Percentiles rank a stretch among this genome's conserved stretches.
phyloP scores from a whole-genome alignment of 2,113 vertebrate species.

The Psophia crepitans region DNA sequence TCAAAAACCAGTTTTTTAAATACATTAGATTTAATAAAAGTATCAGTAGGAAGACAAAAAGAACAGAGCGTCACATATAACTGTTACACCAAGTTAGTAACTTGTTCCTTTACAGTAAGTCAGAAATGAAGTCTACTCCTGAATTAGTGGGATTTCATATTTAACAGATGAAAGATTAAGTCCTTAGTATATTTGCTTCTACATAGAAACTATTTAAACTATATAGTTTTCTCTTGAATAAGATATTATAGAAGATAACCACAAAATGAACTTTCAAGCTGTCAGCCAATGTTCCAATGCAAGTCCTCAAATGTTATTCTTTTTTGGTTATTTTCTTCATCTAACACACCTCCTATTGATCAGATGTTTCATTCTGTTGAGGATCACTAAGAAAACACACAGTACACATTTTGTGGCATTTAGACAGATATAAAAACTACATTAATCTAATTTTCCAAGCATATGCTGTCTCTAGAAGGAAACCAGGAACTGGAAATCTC shows the following conservation, averaged over 20 bases:
- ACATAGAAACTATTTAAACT: neutral
- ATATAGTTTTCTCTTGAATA: neutral
- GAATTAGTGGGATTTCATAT: neutral
- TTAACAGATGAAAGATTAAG: neutral
- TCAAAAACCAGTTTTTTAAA: too few relatives aligned
- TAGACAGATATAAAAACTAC: constrained; percentile 14
- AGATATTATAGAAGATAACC: neutral
- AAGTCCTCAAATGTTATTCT: neutral
- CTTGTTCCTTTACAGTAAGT: neutral
- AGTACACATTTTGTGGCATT: neutral
- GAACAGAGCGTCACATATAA: neutral
- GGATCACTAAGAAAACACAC: neutral
- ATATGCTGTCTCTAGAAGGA: neutral
- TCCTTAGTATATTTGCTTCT: neutral
- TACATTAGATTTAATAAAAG: neutral
- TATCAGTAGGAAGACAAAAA: neutral
- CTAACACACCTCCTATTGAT: neutral
- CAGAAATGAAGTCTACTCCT: neutral
- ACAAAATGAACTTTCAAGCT: neutral
- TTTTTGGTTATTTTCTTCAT: neutral
- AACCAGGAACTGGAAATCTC: constrained; percentile 27
- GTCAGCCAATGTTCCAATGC: neutral
- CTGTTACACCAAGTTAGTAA: neutral
- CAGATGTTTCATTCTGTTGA: neutral
- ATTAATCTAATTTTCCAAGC: constrained; percentile 54